Conservation (phyloP, 2,797 vertebrate genomes). For the Oreortyx pictus region DNA sequence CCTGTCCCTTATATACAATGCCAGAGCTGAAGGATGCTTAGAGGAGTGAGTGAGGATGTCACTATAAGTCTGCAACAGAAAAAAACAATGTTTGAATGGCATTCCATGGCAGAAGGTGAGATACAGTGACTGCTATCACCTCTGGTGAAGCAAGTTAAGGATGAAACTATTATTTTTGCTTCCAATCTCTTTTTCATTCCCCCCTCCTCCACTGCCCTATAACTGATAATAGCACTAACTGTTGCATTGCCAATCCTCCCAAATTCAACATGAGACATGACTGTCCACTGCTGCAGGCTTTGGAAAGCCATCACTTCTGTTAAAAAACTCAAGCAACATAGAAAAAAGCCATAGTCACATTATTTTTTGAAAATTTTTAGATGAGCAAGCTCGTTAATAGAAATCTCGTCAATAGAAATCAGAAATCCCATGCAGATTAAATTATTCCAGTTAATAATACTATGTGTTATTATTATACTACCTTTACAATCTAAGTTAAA, state of each 20-base stretch:
- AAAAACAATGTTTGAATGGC: neutral
- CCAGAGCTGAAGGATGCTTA: neutral
- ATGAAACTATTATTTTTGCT: neutral
- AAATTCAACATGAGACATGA: neutral
- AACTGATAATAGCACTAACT: neutral
- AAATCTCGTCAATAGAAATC: too few relatives aligned
- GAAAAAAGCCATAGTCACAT: neutral
- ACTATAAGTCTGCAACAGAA: neutral
- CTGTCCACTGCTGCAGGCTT: neutral
- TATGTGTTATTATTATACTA: neutral
- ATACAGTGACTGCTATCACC: neutral
- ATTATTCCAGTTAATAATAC: neutral
- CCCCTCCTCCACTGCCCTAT: neutral
- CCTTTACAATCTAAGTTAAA: neutral
- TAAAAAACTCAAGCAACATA: rapidly evolving
- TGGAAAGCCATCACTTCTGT: neutral
- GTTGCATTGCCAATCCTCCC: neutral
- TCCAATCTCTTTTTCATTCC: neutral
- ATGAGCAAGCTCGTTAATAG: neutral
- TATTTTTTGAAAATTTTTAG: neutral
- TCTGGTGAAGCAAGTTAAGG: neutral
- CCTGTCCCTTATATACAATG: neutral
- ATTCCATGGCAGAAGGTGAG: neutral
- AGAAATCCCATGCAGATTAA: neutral
- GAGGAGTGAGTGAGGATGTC: neutral